These are phyloP conservation scores for Sinella curviseta DNA, from an alignment of 1,140 invertebrate genomes.

Conservation along the genomic window DNA sequence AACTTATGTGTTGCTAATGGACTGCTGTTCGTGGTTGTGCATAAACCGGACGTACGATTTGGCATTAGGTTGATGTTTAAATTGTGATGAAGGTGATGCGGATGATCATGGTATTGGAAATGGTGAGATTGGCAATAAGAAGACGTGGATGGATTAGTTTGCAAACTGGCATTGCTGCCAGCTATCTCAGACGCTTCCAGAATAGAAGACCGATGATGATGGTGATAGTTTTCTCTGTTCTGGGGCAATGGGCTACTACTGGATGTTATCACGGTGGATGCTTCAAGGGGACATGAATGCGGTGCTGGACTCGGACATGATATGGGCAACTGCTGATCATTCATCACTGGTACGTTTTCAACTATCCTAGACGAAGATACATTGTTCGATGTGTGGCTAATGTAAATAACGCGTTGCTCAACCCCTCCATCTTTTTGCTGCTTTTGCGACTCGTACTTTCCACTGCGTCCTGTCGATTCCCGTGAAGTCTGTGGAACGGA, in stretches of 20 bases:
- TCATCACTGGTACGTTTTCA: neutral
- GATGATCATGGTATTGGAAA: neutral
- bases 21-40: conserved; percentile 26
- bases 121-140: neutral
- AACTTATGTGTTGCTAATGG: conserved; percentile 9
- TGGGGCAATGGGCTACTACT: neutral
- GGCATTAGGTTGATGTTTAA: neutral
- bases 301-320: neutral
- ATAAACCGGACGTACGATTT: conserved; percentile 8
- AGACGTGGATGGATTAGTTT: conserved; percentile 40
- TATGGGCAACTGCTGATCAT: neutral
- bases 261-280: neutral
- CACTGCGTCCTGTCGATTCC: neutral
- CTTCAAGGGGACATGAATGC: neutral
- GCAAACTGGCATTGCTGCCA: neutral
- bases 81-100: conserved; percentile 6
- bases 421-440: neutral
- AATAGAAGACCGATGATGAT: neutral
- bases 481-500: neutral
- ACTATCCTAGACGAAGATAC: neutral
- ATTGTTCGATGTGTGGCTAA: neutral
- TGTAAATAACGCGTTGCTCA: neutral
- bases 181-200: neutral
- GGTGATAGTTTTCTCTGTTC: neutral
- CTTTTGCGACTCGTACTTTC: neutral